Conservation (phyloP, 2,888 invertebrate species). For the Rhynchonema sp. region DNA sequence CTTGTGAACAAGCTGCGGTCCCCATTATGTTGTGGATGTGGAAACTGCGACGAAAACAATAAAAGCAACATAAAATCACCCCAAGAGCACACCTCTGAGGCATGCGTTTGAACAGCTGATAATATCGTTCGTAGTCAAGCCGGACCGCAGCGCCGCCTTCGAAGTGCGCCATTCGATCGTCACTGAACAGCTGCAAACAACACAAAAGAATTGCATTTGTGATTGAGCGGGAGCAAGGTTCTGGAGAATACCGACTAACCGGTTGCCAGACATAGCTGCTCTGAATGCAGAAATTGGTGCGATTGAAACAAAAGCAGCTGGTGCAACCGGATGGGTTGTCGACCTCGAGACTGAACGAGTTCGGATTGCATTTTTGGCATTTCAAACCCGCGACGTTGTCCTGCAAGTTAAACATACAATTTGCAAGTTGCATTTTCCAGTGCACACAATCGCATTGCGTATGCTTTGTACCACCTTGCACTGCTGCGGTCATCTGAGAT, state of each 20-base stretch:
- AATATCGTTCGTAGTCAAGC: neutral
- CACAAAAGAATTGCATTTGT: too few species aligned
- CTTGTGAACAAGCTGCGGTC: too few species aligned
- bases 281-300: constrained; percentile 46
- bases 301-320: constrained; percentile 83
- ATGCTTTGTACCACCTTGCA: too few species aligned
- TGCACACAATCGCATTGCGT: neutral
- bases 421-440: too few species aligned
- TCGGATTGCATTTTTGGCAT: constrained; percentile 60
- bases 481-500: too few species aligned
- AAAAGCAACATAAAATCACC: neutral
- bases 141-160: neutral
- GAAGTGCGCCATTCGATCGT: neutral
- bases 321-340: constrained; percentile 71
- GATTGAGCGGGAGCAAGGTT: too few species aligned
- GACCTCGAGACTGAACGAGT: constrained; percentile 61
- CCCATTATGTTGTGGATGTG: too few species aligned
- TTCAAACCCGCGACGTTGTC: constrained; percentile 59
- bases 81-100: too few species aligned
- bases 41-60: neutral
- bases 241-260: too few species aligned
- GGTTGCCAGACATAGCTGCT: constrained; percentile 63
- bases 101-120: neutral
- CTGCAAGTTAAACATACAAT: too few species aligned
- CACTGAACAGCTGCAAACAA: neutral